Percentiles rank a stretch among this genome's conserved stretches.
phyloP scores from a whole-genome alignment of 1,140 invertebrate genomes.

The Cryptotermes secundus region DNA sequence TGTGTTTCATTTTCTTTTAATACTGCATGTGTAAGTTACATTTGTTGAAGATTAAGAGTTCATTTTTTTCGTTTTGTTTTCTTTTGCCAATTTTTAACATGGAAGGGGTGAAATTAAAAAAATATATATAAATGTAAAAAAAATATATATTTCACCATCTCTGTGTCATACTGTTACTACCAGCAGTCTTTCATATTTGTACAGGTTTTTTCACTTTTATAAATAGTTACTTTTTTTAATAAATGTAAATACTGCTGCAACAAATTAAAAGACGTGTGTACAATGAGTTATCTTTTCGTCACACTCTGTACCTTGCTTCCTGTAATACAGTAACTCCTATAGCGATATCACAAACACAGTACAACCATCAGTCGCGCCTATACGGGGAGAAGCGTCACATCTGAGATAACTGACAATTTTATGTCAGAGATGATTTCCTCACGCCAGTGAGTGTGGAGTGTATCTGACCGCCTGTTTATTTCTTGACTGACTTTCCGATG shows the following conservation, averaged over 20 bases:
- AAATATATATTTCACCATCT: neutral
- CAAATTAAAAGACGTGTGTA: neutral
- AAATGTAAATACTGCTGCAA: neutral
- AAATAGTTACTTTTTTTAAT: neutral
- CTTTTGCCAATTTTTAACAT: neutral
- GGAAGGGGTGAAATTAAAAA: constrained; percentile 3
- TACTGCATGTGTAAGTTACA: neutral
- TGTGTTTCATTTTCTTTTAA: neutral
- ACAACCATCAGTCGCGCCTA: too few relatives aligned
- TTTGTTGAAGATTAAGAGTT: neutral
- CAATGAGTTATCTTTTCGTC: neutral
- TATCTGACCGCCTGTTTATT: too few relatives aligned
- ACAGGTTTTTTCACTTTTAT: constrained; percentile 13
- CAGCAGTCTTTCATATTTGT: neutral
- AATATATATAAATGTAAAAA: neutral
- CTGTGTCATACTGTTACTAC: neutral
- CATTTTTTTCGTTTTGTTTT: neutral
- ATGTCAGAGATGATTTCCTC: too few relatives aligned
- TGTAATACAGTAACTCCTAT: too few relatives aligned
- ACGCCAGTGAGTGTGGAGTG: too few relatives aligned
- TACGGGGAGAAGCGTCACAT: too few relatives aligned
- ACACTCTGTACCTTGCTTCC: too few relatives aligned
- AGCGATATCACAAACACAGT: too few relatives aligned
- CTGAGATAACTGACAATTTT: too few relatives aligned
- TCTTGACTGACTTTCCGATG: too few relatives aligned